Conservation (phyloP, 2,113 vertebrate genomes). For the Oncorhynchus tshawytscha region DNA sequence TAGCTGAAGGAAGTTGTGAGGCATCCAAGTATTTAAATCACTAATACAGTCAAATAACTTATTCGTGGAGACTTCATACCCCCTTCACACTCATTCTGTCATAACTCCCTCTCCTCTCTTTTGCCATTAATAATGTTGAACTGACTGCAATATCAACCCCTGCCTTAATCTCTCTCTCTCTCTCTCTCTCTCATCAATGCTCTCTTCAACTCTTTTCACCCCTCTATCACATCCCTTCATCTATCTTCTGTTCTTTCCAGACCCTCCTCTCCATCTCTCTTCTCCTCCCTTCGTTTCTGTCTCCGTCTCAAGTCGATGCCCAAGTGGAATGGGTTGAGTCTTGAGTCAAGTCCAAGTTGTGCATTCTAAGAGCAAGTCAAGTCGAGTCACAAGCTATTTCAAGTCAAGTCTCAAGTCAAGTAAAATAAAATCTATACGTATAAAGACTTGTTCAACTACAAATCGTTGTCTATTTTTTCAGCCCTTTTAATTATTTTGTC, state of each 20-base stretch:
- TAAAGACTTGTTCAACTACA: no score
- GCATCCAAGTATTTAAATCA: no score
- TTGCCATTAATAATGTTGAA: slow-evolving; percentile 88
- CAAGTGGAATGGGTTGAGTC: no score
- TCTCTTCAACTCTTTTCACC: not conserved
- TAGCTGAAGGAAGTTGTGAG: no score
- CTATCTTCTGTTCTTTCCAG: not conserved
- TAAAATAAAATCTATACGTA: no score
- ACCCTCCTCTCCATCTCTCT: slow-evolving; percentile 4
- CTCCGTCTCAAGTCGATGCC: not conserved
- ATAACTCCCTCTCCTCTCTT: slow-evolving; percentile 90
- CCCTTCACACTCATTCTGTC: slow-evolving; percentile 85
- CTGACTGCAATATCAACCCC: slow-evolving; percentile 55
- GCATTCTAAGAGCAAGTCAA: no score
- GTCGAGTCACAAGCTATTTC: no score
- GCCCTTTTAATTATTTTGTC: no score
- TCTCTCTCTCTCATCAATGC: slow-evolving; percentile 37
- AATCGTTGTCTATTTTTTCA: no score
- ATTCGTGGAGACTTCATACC: slow-evolving; percentile 61
- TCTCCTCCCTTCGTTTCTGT: not conserved
- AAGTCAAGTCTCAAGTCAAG: no score
- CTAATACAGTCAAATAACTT: no score
- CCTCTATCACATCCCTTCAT: not conserved
- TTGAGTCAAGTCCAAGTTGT: no score
- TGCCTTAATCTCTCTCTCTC: slow-evolving; percentile 41